These are phyloP conservation scores for Damaliscus lunatus DNA, from an alignment of 2,113 vertebrate species.

Conservation along the genomic window DNA sequence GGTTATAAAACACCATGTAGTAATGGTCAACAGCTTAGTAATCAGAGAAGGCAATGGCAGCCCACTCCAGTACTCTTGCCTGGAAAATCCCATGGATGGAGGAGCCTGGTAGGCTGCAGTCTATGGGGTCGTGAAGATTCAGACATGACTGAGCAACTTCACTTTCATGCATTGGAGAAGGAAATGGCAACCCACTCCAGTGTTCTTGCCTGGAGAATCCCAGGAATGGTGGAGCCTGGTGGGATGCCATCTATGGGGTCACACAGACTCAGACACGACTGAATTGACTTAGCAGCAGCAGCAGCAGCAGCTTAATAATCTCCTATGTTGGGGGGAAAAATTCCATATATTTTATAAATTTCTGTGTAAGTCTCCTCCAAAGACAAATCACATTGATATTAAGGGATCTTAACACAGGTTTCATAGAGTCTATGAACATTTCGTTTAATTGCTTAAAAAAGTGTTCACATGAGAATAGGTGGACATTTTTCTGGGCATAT, in stretches of 20 bases:
- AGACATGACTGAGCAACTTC: too few species aligned
- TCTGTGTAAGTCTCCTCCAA: background rate
- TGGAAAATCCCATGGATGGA: too few species aligned
- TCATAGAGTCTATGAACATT: background rate
- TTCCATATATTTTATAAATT: background rate
- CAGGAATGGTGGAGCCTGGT: accelerated
- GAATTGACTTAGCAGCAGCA: too few species aligned
- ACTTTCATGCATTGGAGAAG: too few species aligned
- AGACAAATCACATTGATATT: background rate
- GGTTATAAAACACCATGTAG: background rate
- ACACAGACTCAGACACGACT: too few species aligned
- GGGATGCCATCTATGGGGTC: too few species aligned
- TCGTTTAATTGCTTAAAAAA: background rate
- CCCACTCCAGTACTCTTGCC: too few species aligned
- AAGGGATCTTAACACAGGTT: background rate
- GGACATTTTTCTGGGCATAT: background rate
- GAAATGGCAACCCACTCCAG: too few species aligned
- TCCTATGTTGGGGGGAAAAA: background rate
- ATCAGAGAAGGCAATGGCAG: too few species aligned
- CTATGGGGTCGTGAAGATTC: too few species aligned
- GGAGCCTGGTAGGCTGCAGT: too few species aligned
- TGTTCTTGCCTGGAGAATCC: too few species aligned
- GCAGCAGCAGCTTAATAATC: background rate
- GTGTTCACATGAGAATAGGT: background rate
- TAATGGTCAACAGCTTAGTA: background rate